phyloP scores from a whole-genome alignment of 2,888 invertebrate species.

The Phyto melanocephala region DNA sequence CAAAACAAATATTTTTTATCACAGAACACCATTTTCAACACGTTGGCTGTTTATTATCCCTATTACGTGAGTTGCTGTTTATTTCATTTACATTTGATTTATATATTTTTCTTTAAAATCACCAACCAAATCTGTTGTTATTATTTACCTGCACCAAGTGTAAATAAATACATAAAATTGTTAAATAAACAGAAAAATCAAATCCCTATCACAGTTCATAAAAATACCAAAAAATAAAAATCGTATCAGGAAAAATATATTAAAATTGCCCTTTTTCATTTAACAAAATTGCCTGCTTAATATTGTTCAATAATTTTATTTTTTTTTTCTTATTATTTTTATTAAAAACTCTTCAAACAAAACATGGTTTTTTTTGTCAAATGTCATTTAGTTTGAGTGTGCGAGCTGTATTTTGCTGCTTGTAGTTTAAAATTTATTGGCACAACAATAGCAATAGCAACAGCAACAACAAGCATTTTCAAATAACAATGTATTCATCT shows the following conservation, averaged over 20 bases:
- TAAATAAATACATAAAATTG: not conserved
- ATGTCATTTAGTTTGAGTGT: conserved; percentile 42
- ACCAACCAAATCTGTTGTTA: not conserved
- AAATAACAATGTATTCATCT: conserved; percentile 57
- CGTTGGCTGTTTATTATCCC: not conserved
- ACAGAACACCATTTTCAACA: not conserved
- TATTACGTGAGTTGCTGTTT: not conserved
- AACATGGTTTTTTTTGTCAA: conserved; percentile 42
- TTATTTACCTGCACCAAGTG: not conserved
- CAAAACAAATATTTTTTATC: no score
- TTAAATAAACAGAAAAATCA: not conserved
- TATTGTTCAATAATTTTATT: conserved; percentile 1
- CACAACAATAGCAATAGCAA: conserved; percentile 18
- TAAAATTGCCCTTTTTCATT: conserved; percentile 25
- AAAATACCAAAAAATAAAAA: not conserved
- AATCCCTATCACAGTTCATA: not conserved
- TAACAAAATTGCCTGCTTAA: not conserved
- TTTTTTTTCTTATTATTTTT: not conserved
- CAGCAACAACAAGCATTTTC: not conserved
- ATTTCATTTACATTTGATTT: not conserved
- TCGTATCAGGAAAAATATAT: not conserved
- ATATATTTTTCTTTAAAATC: not conserved
- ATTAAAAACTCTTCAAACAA: not conserved
- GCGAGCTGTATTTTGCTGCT: not conserved
- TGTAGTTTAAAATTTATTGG: conserved; percentile 33